These are phyloP conservation scores for Serranus cabrilla DNA, from an alignment of 2,797 vertebrate species.

Conservation along the genomic window DNA sequence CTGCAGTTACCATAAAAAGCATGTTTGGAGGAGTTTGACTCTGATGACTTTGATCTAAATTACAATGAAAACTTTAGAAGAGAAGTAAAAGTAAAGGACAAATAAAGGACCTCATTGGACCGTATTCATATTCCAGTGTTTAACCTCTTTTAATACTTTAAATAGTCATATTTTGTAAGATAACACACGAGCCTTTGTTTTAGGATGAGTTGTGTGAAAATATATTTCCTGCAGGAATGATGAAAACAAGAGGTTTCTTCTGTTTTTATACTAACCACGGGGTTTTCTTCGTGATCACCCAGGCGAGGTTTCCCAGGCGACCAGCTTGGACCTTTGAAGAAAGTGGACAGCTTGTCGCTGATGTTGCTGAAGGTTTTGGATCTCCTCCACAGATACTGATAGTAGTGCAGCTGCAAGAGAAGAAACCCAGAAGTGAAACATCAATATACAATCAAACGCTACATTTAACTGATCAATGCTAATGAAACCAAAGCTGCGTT, in stretches of 20 bases:
- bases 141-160: too few species aligned
- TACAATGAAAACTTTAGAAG: too few species aligned
- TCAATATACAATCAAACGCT: slow-evolving; percentile 47
- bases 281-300: slow-evolving; percentile 88
- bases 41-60: too few species aligned
- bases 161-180: too few species aligned
- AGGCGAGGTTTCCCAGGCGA: slow-evolving; percentile 91
- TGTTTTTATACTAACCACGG: slow-evolving; percentile 82
- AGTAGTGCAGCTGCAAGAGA: slow-evolving; percentile 88
- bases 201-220: slow-evolving; percentile 3
- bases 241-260: background rate
- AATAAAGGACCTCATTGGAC: too few species aligned
- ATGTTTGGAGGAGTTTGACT: too few species aligned
- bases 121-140: too few species aligned
- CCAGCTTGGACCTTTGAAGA: slow-evolving; percentile 96
- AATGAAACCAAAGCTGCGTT: slow-evolving; percentile 23
- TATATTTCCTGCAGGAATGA: slow-evolving; percentile 2
- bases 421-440: slow-evolving; percentile 37
- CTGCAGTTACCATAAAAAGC: too few species aligned
- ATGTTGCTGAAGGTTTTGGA: slow-evolving; percentile 86
- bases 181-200: too few species aligned
- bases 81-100: too few species aligned
- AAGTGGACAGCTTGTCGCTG: slow-evolving; percentile 89
- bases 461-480: slow-evolving; percentile 45
- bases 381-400: slow-evolving; percentile 86